These are phyloP conservation scores for Aradophagus sp. DNA, from an alignment of 1,140 invertebrate species.

Conservation along the genomic window DNA sequence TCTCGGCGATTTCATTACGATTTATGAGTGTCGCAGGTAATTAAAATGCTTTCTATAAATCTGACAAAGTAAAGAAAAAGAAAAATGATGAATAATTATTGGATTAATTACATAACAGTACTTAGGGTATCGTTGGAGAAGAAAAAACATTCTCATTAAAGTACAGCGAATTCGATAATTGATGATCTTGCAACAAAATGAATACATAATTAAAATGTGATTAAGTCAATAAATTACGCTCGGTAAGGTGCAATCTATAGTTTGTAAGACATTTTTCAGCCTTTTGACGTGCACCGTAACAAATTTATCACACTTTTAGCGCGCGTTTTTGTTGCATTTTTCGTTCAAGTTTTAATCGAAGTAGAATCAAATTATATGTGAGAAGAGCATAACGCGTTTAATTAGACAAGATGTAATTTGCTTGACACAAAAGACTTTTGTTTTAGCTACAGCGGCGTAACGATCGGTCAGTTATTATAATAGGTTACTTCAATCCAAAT, in stretches of 20 bases:
- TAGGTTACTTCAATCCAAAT: too few species aligned
- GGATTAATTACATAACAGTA: slow-evolving; percentile 29
- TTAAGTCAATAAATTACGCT: slow-evolving; percentile 22
- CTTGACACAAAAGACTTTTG: slow-evolving; percentile 22
- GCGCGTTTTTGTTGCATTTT: not conserved
- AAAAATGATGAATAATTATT: slow-evolving; percentile 11
- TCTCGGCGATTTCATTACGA: slow-evolving; percentile 16
- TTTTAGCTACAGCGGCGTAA: slow-evolving; percentile 9
- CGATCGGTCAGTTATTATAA: too few species aligned
- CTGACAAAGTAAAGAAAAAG: slow-evolving; percentile 15
- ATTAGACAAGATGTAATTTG: slow-evolving; percentile 27
- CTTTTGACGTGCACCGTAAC: too few species aligned
- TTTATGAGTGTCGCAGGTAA: slow-evolving; percentile 24
- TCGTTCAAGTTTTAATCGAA: slow-evolving; percentile 1
- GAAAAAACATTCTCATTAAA: slow-evolving; percentile 23
- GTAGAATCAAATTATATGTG: slow-evolving; percentile 7
- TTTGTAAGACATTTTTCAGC: too few species aligned
- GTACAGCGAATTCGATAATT: slow-evolving; percentile 4
- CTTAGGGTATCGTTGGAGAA: not conserved
- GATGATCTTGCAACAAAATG: slow-evolving; percentile 17
- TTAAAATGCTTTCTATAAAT: slow-evolving; percentile 25
- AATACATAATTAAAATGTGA: slow-evolving; percentile 41
- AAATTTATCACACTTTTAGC: not conserved
- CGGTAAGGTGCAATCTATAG: not conserved
- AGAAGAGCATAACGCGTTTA: slow-evolving; percentile 7